Evolutionary conservation across 2,797 vertebrate genomes (phyloP).

Genomic region (Tenualosa thibaudeaui): DNA sequence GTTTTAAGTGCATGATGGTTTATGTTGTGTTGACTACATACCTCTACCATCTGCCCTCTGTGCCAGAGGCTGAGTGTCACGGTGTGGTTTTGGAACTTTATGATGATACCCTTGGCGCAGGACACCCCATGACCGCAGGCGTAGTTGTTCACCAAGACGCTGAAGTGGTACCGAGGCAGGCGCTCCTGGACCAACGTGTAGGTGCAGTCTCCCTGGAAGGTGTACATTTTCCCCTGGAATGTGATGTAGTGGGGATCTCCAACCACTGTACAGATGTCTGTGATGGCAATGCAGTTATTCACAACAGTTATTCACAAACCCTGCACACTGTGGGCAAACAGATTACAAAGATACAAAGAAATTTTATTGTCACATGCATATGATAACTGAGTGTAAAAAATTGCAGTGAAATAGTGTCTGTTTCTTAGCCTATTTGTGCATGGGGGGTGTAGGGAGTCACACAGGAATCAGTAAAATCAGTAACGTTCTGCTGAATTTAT

Average conservation of each 20-base stretch:
- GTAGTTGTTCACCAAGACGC: conserved; percentile 69
- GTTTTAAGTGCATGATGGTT: not conserved
- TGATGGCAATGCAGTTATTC: not conserved
- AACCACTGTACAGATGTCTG: conserved; percentile 69
- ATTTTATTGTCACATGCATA: no score
- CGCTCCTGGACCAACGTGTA: conserved; percentile 70
- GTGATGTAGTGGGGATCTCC: conserved; percentile 76
- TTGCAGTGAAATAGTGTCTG: no score
- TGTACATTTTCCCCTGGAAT: conserved; percentile 61
- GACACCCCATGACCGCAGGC: conserved; percentile 48
- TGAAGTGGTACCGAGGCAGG: conserved; percentile 55
- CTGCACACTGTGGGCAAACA: no score
- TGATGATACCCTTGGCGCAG: conserved; percentile 64
- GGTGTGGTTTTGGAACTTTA: conserved; percentile 62
- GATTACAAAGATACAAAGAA: no score
- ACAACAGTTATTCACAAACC: no score
- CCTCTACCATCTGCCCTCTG: conserved; percentile 43
- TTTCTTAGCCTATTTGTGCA: no score
- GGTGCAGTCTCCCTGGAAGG: conserved; percentile 65
- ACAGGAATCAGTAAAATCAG: no score
- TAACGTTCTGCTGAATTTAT: no score
- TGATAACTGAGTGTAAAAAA: no score
- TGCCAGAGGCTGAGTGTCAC: conserved; percentile 55
- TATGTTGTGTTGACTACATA: conserved; percentile 35
- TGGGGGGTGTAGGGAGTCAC: no score